phyloP scores from a whole-genome alignment of 2,888 invertebrate species.

The Morinoia aosen region DNA sequence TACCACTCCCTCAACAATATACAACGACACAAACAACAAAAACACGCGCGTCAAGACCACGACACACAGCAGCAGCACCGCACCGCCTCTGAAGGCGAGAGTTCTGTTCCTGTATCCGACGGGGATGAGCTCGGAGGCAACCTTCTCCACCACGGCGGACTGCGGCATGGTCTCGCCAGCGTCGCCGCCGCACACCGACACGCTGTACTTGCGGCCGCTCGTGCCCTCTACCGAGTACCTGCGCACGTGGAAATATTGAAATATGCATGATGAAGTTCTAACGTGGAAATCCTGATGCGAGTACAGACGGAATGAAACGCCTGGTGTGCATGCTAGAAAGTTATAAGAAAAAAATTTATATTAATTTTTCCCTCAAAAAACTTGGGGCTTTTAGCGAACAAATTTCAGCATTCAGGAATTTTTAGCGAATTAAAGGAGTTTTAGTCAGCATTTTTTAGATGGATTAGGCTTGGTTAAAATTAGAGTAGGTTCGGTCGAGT shows the following conservation, averaged over 20 bases:
- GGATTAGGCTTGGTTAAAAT: too few relatives aligned
- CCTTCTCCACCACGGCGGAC: not conserved
- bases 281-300: too few relatives aligned
- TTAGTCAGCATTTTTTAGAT: too few relatives aligned
- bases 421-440: too few relatives aligned
- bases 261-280: too few relatives aligned
- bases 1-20: not conserved
- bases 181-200: not conserved
- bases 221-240: not conserved
- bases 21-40: not conserved
- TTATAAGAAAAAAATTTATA: too few relatives aligned
- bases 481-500: too few relatives aligned
- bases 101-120: constrained; percentile 14
- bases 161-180: not conserved
- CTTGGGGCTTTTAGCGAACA: too few relatives aligned
- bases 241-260: not conserved
- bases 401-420: too few relatives aligned
- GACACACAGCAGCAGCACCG: not conserved
- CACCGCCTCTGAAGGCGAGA: not conserved
- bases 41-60: not conserved
- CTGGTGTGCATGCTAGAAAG: too few relatives aligned
- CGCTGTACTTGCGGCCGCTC: not conserved
- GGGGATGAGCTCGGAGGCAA: not conserved
- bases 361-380: too few relatives aligned
- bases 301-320: too few relatives aligned